phyloP scores from a whole-genome alignment of 2,888 invertebrate species.

The Schizaphis graminum region DNA sequence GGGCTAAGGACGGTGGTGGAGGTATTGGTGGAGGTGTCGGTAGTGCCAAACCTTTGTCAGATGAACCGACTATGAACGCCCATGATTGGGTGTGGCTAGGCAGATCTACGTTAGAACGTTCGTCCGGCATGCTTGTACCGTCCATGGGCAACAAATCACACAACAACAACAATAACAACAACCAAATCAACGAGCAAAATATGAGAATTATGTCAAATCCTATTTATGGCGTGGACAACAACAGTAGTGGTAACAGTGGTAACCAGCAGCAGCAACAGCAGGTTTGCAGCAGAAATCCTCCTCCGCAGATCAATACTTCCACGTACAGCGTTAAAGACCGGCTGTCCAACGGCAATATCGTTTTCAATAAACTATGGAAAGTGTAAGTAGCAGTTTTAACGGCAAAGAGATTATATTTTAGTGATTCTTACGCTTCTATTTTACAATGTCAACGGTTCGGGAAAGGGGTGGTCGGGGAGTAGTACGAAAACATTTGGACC shows the following conservation, averaged over 20 bases:
- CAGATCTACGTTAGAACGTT: constrained; percentile 79
- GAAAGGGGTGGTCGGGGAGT: background rate
- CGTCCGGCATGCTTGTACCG: constrained; percentile 70
- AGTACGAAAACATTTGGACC: background rate
- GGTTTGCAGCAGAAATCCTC: constrained; percentile 23
- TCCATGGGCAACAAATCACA: constrained; percentile 68
- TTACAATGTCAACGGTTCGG: background rate
- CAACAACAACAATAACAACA: constrained; percentile 69
- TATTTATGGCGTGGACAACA: constrained; percentile 73
- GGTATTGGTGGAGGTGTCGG: constrained; percentile 70
- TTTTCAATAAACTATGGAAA: constrained; percentile 59
- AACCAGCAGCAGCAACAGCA: constrained; percentile 32
- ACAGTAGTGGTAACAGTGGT: background rate
- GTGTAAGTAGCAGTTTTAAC: constrained; percentile 42
- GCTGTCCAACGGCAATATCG: constrained; percentile 58
- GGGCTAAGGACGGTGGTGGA: constrained; percentile 58
- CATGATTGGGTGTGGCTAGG: constrained; percentile 98
- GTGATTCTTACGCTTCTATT: background rate
- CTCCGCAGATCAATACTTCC: constrained; percentile 50
- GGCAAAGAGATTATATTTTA: background rate
- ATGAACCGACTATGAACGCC: constrained; percentile 87
- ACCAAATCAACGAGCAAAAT: constrained; percentile 72
- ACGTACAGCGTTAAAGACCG: constrained; percentile 52
- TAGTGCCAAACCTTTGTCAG: constrained; percentile 68
- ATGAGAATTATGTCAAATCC: constrained; percentile 87